Conservation (phyloP, 2,113 vertebrate genomes). For the Lycaon pictus region DNA sequence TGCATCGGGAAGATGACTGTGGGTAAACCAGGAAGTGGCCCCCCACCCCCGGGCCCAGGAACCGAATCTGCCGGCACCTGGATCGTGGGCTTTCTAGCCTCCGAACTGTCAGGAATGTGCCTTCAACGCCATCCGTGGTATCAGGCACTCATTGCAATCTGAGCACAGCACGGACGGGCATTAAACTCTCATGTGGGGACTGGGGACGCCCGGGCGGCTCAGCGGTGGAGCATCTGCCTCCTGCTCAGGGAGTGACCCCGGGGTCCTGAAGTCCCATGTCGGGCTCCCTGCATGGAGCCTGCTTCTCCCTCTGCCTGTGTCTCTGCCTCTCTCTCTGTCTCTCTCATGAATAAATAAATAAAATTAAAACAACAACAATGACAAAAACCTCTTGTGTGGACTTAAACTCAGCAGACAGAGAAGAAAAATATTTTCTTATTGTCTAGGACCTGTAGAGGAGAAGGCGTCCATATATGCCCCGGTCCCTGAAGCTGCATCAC, state of each 20-base stretch:
- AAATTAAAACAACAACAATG: too few species aligned
- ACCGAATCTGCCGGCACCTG: background rate
- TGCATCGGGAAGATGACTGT: background rate
- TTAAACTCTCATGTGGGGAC: background rate
- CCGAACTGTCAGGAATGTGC: background rate
- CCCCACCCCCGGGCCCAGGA: background rate
- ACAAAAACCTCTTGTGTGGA: background rate
- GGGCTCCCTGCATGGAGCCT: too few species aligned
- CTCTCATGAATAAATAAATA: too few species aligned
- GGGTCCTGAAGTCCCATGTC: too few species aligned
- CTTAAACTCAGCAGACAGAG: background rate
- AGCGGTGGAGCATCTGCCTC: too few species aligned
- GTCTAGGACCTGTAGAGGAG: background rate
- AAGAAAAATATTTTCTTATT: background rate
- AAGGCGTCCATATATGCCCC: accelerated
- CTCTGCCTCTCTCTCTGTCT: too few species aligned
- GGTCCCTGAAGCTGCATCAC: background rate
- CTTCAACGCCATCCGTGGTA: background rate
- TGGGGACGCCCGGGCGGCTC: too few species aligned
- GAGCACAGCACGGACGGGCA: background rate
- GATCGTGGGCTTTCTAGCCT: background rate
- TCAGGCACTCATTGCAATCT: background rate
- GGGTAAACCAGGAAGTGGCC: background rate
- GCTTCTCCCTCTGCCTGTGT: too few species aligned
- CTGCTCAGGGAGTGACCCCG: too few species aligned